Conservation (phyloP, 2,797 vertebrate genomes). For the Xenops minutus region DNA sequence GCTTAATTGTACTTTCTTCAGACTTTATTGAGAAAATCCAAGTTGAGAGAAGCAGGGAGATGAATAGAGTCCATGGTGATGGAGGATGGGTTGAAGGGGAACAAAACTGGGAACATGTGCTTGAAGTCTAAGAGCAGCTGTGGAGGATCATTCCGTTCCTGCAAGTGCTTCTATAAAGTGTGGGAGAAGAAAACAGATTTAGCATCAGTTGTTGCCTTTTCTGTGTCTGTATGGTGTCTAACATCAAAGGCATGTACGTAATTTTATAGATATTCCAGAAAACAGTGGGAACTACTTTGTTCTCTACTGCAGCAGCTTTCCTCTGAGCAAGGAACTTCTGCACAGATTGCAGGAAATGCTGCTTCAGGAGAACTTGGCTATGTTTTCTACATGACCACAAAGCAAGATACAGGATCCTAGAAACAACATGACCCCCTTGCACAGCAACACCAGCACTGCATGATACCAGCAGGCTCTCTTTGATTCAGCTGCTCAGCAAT, state of each 20-base stretch:
- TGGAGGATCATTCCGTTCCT: slow-evolving; percentile 83
- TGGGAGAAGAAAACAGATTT: not conserved
- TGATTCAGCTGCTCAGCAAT: fast-evolving
- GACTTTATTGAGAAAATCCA: slow-evolving; percentile 89
- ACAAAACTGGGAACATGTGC: slow-evolving; percentile 87
- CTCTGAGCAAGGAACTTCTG: not conserved
- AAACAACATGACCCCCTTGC: not conserved
- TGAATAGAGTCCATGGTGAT: slow-evolving; percentile 90
- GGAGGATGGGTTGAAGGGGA: slow-evolving; percentile 90
- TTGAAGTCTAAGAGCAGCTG: slow-evolving; percentile 92
- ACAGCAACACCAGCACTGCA: not conserved
- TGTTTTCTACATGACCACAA: not conserved
- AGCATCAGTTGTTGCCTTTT: not conserved
- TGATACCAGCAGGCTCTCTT: not conserved
- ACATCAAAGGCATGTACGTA: not conserved
- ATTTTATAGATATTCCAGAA: not conserved
- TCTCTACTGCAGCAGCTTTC: not conserved
- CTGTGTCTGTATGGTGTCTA: not conserved
- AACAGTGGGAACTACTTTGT: not conserved
- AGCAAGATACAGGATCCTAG: not conserved
- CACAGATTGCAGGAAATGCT: not conserved
- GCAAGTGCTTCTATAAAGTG: slow-evolving; percentile 78
- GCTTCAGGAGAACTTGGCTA: not conserved
- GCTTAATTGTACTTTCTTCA: slow-evolving; percentile 41
- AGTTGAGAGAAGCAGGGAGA: slow-evolving; percentile 85